Percentiles rank a stretch among this genome's conserved stretches.
These are phyloP conservation scores for Hirundichthys speculiger DNA, from an alignment of 2,113 vertebrate species.

Conservation along the genomic window DNA sequence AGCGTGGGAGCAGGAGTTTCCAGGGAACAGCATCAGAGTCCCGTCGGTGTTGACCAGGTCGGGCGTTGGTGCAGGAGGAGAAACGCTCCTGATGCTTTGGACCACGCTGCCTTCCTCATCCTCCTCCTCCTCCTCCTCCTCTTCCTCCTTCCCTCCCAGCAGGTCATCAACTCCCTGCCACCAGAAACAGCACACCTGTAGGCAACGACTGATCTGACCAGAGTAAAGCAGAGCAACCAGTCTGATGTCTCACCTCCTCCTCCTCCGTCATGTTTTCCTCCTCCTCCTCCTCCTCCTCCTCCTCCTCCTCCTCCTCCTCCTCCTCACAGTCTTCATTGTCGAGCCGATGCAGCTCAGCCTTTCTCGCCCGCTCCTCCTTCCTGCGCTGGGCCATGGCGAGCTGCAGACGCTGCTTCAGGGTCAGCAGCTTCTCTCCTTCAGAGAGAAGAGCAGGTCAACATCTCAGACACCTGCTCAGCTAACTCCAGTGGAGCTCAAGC, in stretches of 20 bases:
- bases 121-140: constrained; percentile 67
- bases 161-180: constrained; percentile 84
- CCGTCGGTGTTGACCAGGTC: constrained; percentile 84
- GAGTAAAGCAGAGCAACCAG: no score
- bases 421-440: constrained; percentile 90
- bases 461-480: background rate
- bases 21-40: constrained; percentile 88
- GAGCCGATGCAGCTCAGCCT: constrained; percentile 85
- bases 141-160: constrained; percentile 78
- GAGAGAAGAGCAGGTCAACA: background rate
- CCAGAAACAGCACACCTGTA: background rate
- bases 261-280: constrained; percentile 90
- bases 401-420: constrained; percentile 92
- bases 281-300: constrained; percentile 88
- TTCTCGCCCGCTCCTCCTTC: constrained; percentile 86
- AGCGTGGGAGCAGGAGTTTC: constrained; percentile 90
- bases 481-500: no score
- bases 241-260: constrained; percentile 74
- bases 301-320: constrained; percentile 88
- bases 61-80: constrained; percentile 63
- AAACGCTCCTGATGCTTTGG: constrained; percentile 73
- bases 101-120: constrained; percentile 72
- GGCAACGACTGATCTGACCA: background rate
- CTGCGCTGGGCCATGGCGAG: constrained; percentile 94
- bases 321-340: constrained; percentile 94